These are phyloP conservation scores for Grallaria varia DNA, from an alignment of 2,113 vertebrate species.

Conservation along the genomic window DNA sequence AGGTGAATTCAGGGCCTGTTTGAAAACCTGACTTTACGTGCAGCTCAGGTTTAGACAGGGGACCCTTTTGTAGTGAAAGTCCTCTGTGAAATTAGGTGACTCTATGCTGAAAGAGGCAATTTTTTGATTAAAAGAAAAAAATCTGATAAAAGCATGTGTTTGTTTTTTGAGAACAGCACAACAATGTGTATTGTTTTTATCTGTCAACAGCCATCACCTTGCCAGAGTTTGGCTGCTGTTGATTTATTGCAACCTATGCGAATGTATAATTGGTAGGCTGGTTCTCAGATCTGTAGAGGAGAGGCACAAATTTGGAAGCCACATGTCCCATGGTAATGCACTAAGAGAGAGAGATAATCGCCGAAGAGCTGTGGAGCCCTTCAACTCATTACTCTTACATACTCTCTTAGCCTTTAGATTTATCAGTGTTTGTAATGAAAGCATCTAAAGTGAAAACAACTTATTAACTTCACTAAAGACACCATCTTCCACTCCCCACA, in stretches of 20 bases:
- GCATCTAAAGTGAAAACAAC: slow-evolving; percentile 47
- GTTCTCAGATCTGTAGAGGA: slow-evolving; percentile 47
- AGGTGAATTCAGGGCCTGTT: neutral
- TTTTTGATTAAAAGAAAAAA: slow-evolving; percentile 72
- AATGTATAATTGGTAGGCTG: slow-evolving; percentile 72
- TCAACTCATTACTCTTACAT: slow-evolving; percentile 52
- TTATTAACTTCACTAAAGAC: slow-evolving; percentile 53
- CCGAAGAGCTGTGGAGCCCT: slow-evolving; percentile 35
- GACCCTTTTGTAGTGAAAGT: slow-evolving; percentile 33
- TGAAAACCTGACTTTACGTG: slow-evolving; percentile 44
- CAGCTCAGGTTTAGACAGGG: slow-evolving; percentile 55
- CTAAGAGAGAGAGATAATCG: slow-evolving; percentile 65
- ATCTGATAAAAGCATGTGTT: slow-evolving; percentile 71
- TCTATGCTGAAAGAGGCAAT: slow-evolving; percentile 59
- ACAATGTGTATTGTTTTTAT: slow-evolving; percentile 63
- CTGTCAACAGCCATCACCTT: slow-evolving; percentile 74
- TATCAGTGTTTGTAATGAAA: slow-evolving; percentile 67
- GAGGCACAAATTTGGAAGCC: slow-evolving; percentile 64
- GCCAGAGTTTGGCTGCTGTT: slow-evolving; percentile 69
- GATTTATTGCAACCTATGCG: slow-evolving; percentile 73
- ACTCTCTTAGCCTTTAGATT: slow-evolving; percentile 61
- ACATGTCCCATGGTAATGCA: slow-evolving; percentile 42
- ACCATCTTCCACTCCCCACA: slow-evolving; percentile 15
- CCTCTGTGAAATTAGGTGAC: slow-evolving; percentile 68
- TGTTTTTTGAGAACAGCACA: slow-evolving; percentile 67